Conservation (phyloP, 2,797 vertebrate genomes). For the Tamandua tetradactyla region DNA sequence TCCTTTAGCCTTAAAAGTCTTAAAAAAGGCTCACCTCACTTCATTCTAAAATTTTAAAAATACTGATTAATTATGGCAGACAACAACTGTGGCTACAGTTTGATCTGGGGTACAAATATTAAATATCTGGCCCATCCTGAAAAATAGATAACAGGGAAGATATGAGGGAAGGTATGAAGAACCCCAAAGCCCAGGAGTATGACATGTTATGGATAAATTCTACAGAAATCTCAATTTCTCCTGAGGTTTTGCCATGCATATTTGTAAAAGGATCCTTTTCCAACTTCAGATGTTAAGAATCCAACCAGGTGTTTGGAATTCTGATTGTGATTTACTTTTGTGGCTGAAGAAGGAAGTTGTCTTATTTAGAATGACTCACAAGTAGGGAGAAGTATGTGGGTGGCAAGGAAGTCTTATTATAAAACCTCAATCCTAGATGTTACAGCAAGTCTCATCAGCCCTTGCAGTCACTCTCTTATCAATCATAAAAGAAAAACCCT, state of each 20-base stretch:
- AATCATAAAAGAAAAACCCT: not conserved
- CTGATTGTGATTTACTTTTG: not conserved
- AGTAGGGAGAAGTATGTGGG: no score
- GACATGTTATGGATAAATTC: not conserved
- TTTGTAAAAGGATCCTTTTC: no score
- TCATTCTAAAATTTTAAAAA: not conserved
- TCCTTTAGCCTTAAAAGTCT: not conserved
- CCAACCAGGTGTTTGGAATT: not conserved
- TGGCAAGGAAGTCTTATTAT: no score
- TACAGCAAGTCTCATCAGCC: not conserved
- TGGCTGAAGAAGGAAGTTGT: not conserved
- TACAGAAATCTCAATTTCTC: not conserved
- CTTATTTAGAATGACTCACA: not conserved
- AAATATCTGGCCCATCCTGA: not conserved
- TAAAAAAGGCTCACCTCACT: not conserved
- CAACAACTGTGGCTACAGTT: not conserved
- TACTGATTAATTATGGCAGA: not conserved
- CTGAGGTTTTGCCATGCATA: not conserved
- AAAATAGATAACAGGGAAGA: not conserved
- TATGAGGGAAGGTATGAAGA: not conserved
- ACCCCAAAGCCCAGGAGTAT: rapidly evolving
- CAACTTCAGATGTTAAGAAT: not conserved
- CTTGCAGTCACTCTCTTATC: not conserved
- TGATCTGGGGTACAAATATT: not conserved
- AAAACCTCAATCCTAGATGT: not conserved